These are phyloP conservation scores for Calosoma granatense DNA, from an alignment of 1,140 invertebrate species.

Conservation along the genomic window DNA sequence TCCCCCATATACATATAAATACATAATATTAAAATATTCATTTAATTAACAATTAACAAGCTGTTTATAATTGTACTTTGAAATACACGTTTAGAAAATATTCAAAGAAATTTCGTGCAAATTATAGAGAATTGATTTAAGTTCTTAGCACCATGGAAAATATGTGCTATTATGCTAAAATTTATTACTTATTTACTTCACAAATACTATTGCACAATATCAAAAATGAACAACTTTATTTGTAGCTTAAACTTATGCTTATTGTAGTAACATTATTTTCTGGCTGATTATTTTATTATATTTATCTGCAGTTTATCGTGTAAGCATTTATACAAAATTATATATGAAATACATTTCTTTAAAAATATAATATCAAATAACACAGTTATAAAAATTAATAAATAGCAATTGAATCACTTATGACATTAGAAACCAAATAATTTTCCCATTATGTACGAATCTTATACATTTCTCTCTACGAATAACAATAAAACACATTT, in stretches of 20 bases:
- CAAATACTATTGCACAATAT: not conserved
- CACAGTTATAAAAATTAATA: slow-evolving; percentile 6
- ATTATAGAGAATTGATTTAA: slow-evolving; percentile 1
- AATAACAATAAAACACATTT: not conserved
- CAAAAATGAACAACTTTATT: not conserved
- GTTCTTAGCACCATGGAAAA: not conserved
- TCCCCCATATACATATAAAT: slow-evolving; percentile 4
- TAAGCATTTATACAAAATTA: not conserved
- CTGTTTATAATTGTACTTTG: no score
- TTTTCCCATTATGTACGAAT: not conserved
- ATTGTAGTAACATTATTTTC: not conserved
- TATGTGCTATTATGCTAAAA: not conserved
- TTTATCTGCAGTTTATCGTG: not conserved
- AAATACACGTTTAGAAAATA: no score
- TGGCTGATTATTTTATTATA: not conserved
- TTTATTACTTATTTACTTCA: not conserved
- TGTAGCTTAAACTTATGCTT: not conserved
- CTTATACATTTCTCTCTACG: not conserved
- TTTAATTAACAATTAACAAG: slow-evolving; percentile 2
- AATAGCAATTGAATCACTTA: not conserved
- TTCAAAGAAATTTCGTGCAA: no score
- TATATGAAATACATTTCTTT: not conserved
- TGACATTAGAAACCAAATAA: not conserved
- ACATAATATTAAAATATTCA: slow-evolving; percentile 3
- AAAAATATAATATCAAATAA: not conserved